Conservation (phyloP, 2,113 vertebrate species). For the Spea multiplicata region DNA sequence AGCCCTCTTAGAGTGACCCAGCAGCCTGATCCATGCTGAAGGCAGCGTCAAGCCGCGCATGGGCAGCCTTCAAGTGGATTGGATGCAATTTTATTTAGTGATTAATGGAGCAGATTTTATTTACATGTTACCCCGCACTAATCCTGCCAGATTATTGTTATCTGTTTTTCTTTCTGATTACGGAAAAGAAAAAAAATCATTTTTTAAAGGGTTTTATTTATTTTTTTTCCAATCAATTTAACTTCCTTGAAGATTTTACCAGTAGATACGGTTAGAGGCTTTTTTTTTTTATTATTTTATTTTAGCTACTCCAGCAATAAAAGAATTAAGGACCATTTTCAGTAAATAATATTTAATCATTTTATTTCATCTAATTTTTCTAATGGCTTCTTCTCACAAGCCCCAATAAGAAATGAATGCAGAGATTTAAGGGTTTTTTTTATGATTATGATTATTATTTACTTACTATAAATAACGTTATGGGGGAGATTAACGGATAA, state of each 20-base stretch:
- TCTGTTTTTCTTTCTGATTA: constrained; percentile 66
- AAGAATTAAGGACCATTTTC: constrained; percentile 52
- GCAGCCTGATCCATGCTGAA: background rate
- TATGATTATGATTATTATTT: constrained; percentile 51
- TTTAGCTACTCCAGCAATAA: background rate
- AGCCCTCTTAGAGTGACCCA: background rate
- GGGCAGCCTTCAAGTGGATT: constrained; percentile 19
- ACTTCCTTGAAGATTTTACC: constrained; percentile 51
- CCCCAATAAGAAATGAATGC: constrained; percentile 58
- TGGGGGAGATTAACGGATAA: constrained; percentile 42
- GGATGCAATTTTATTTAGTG: constrained; percentile 72
- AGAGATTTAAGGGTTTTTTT: constrained; percentile 49
- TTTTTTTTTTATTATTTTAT: constrained; percentile 33
- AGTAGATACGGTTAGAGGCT: constrained; percentile 2
- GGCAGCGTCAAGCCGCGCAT: background rate
- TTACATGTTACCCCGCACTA: constrained; percentile 76
- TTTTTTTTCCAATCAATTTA: constrained; percentile 1
- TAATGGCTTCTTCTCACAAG: constrained; percentile 66
- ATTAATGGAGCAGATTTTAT: constrained; percentile 85
- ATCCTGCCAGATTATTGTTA: constrained; percentile 66
- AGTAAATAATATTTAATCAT: constrained; percentile 82
- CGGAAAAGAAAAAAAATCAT: constrained; percentile 51
- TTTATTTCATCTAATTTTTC: constrained; percentile 72
- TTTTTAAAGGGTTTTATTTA: constrained; percentile 44
- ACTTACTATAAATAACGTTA: constrained; percentile 51